Evolutionary conservation across 1,140 invertebrate genomes (phyloP), one percentile per base, ranked within the genome.

Genomic region (Bombus pyrosoma): DNA sequence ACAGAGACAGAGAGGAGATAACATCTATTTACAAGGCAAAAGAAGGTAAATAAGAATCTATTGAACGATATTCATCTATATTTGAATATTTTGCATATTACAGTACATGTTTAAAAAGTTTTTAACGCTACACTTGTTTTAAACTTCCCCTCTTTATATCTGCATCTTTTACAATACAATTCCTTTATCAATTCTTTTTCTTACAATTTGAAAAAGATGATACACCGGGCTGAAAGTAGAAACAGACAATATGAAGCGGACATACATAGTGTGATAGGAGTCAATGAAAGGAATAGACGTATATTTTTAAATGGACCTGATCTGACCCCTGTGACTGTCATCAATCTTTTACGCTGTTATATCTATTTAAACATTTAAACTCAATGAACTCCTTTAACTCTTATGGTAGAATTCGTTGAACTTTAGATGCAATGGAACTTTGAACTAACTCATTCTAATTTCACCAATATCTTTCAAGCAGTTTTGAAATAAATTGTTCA

Each of bases 21-120:
- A 97, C 97, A 2, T 83, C 92, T 3, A 91, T 96, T 41, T 98
- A 98, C 94, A 98, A 98, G 95, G 95, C 96, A 57, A 94, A 95
- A 75, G 97, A 98, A 95, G 97, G 96, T 96, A 92, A 89, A 86
- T 86, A 62, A 25, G 6, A 75, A 73, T 57, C 37, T 8, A 81
- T 59, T 41, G 32, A n/a, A 34, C 15, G 25, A 47, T 15, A 47
- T 18, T 5, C 37, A 77, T 62, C 8, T 1, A 39, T 41, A n/a
- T 39, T 77, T 12, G 1, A 39, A 39, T 28, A 15, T 1, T 41
- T 28, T 25, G 9, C 3, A 53, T 53, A 53, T 53, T 53, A 22
- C 18, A 53, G 47, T 53, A 53, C 47, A 22, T 0, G 47, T 22
- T 53, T 22, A 53, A 22, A 53, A 53, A 22, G 5, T 6, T 22